Base-by-base conservation (phyloP, 2,797 vertebrate species). In the Petrocephalus sullivani region DNA sequence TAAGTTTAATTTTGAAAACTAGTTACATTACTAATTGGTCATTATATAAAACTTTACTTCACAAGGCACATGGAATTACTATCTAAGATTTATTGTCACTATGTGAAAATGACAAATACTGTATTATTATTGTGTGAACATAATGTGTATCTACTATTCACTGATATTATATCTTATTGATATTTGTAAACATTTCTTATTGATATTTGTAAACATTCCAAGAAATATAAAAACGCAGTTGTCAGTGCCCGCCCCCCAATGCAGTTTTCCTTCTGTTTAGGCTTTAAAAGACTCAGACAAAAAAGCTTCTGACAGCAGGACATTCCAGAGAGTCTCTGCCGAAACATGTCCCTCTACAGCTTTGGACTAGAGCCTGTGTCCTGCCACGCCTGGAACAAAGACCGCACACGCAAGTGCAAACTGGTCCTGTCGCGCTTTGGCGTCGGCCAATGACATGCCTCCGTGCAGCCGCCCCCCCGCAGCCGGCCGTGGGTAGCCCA, bases 351-450 rank as follows among this genome's bases (percentile, higher is more conserved):
- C 12, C 21, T 91, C 14, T 93, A 96, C 93, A 95, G 92, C 89
- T 97, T 95, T 89, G 96, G 96, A 90, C 90, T 94, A 85, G 96
- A 96, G 91, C 96, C 96, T 2, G 92, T 96, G 90, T 96, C 95
- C 90, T 96, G 96, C 93, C 95, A 96, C 88, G 92, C 96, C 92
- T 96, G 95, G 96, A 97, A 95, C 92, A 96, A 96, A 95, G 96
- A 96, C 90, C 91, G 91, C 85, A 93, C 93, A 10, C 89, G 85
- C 94, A 92, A 5, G 94, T 90, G 60, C 61, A 89, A 89, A 91
- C 90, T 89, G 88, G 91, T 89, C 51, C 16, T 4, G 53, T 88
- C 41, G 87, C 81, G 87, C 89, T 83, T 88, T 53, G 23, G 58
- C 67, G 4, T 1, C 8, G 0, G 9, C 19, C 54, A 60, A 87